Conservation (phyloP, 2,888 invertebrate genomes). For the Leucophenga montana region DNA sequence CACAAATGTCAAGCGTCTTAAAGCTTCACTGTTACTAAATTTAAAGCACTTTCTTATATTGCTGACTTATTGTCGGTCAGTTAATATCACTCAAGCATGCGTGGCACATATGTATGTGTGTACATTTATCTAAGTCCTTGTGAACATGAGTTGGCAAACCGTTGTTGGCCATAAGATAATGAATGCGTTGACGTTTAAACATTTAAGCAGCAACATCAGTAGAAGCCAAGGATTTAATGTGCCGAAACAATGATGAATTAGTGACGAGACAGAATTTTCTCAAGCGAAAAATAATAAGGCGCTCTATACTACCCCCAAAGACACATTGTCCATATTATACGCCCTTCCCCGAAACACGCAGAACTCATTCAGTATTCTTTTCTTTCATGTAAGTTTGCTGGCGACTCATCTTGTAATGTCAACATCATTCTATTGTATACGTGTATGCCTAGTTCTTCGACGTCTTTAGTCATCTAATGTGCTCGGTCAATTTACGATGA, state of each 20-base stretch:
- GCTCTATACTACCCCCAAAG: conserved; percentile 27
- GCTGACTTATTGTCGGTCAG: conserved; percentile 66
- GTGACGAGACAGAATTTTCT: conserved; percentile 67
- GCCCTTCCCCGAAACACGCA: neutral
- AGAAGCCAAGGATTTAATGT: conserved; percentile 60
- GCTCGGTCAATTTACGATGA: conserved; percentile 66
- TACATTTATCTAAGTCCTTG: conserved; percentile 36
- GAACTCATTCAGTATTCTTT: neutral
- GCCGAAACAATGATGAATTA: conserved; percentile 69
- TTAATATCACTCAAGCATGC: conserved; percentile 63
- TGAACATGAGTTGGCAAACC: conserved; percentile 58
- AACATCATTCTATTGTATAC: conserved; percentile 23
- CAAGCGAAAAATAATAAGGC: conserved; percentile 66
- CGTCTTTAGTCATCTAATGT: conserved; percentile 23
- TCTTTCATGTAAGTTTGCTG: conserved; percentile 10
- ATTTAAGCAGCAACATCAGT: neutral
- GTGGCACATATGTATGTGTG: conserved; percentile 21
- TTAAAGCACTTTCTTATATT: conserved; percentile 32
- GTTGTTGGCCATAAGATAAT: conserved; percentile 52
- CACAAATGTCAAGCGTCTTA: neutral
- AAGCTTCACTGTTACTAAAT: neutral
- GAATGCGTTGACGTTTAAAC: conserved; percentile 64
- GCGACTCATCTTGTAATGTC: conserved; percentile 4
- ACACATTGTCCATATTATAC: neutral
- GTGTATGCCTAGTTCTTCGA: conserved; percentile 25